Base-by-base conservation (phyloP, 2,888 invertebrate species). In the Agrilus cyanescens region DNA sequence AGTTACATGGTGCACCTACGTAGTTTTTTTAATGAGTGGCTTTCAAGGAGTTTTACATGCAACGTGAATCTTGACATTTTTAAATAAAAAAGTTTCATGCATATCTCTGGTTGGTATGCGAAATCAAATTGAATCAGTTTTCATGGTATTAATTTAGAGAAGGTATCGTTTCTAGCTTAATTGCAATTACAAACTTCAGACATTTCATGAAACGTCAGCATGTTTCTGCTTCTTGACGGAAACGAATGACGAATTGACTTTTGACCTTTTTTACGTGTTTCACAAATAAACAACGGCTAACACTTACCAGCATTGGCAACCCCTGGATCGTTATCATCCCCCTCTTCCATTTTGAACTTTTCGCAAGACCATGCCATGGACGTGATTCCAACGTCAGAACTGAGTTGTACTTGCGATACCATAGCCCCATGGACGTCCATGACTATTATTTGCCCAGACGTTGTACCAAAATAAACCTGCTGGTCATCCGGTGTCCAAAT, bases 401-500 rank as follows among this genome's bases (percentile, higher is more conserved):
- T 80, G n/a, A 91, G 65, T 59, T 85, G 84, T n/a, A 90, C 81
- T 72, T 91, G 89, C 7, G 90, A 87, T 13, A 95, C 85, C 88
- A 94, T 93, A 32, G 90, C 90, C 0, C 90, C 95, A 56, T 93
- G 90, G 0, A 94, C 91, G 63, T 94, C 94, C 90, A 96, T 94
- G 39, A 96, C 91, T 44, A 95, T 88, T 46, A 96, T 81, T 67
- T 93, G 91, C 1, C 95, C 95, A 45, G 87, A 85, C 5, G 89
- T 89, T 6, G 94, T 95, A 40, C 95, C 95, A 60, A 96, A 90
- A 70, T 95, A 90, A 40, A 96, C 95, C 73, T 94, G 91, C 61
- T 89, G 87, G 66, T 96, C 96, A 61, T 95, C 94, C 0, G 96
- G 96, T 10, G 94, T 91, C 96, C 97, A 98, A 59, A 93, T 88